Base-by-base conservation (phyloP, 2,888 invertebrate genomes). In the Pogonocherus hispidulus region DNA sequence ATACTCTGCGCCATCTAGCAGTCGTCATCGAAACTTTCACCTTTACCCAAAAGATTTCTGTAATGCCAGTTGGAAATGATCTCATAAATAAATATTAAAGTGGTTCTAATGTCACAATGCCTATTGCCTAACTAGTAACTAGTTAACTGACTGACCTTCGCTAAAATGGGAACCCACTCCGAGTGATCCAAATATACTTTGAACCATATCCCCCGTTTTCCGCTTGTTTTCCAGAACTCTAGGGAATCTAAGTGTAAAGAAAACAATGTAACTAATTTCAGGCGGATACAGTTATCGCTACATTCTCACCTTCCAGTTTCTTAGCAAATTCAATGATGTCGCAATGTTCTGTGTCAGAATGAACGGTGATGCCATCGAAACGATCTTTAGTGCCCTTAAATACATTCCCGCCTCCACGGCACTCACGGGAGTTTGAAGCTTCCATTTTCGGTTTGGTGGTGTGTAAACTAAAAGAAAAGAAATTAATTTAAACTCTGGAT, bases 201-300 rank as follows among this genome's bases (percentile, higher is more conserved):
- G 82, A 96, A 95, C 96, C 96, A 96, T 76, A 95, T 90, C 22
- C 92, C 91, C 65, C 93, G 87, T 76, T 88, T 90, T 9, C 89
- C 89, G 59, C 89, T 88, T 46, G 87, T 84, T 47, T 79, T 85
- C 95, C 95, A 96, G 76, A 86, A 86, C 41, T 86, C 84, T 32
- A 95, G 81, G 0, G 95, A 94, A 76, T 88, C 95, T 95, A 82
- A 51, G n/a, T n/a, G n/a, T n/a, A n/a, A n/a, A n/a, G n/a, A n/a
- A n/a, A n/a, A n/a, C n/a, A n/a, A n/a, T n/a, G n/a, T n/a, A n/a
- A n/a, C n/a, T n/a, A n/a, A n/a, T n/a, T n/a, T n/a, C n/a, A n/a
- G n/a, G n/a, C n/a, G n/a, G n/a, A n/a, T n/a, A n/a, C n/a, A n/a
- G n/a, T 62, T 41, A 41, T n/a, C n/a, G 62, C 57, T 27, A 57